Conservation (phyloP, 2,113 vertebrate species). For the Mirza zaza region DNA sequence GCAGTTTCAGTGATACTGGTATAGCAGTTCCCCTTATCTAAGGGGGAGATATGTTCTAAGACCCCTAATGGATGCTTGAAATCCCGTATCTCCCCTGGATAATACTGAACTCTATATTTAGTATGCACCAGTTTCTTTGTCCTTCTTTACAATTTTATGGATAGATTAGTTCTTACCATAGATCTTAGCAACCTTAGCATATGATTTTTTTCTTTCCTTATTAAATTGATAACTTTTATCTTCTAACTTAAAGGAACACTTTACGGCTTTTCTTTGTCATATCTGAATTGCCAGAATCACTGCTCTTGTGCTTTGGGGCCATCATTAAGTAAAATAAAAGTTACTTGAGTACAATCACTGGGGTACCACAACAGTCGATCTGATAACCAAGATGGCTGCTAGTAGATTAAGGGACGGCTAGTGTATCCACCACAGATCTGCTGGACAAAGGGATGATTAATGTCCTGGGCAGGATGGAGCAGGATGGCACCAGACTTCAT, state of each 20-base stretch:
- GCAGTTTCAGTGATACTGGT: background rate
- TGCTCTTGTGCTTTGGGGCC: background rate
- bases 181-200: background rate
- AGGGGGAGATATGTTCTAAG: background rate
- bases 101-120: background rate
- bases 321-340: background rate
- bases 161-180: background rate
- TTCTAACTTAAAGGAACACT: background rate
- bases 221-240: background rate
- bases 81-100: background rate
- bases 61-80: background rate
- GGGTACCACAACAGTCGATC: background rate
- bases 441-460: background rate
- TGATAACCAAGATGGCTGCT: background rate
- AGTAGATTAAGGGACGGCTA: background rate
- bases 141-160: background rate
- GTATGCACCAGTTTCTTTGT: background rate
- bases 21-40: background rate
- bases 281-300: background rate
- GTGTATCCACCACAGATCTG: background rate
- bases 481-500: background rate
- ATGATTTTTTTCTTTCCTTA: background rate
- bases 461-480: background rate
- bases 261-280: background rate
- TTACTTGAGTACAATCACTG: background rate